Evolutionary conservation across 2,888 invertebrate species (phyloP).

Genomic region (Isoperla grammatica): DNA sequence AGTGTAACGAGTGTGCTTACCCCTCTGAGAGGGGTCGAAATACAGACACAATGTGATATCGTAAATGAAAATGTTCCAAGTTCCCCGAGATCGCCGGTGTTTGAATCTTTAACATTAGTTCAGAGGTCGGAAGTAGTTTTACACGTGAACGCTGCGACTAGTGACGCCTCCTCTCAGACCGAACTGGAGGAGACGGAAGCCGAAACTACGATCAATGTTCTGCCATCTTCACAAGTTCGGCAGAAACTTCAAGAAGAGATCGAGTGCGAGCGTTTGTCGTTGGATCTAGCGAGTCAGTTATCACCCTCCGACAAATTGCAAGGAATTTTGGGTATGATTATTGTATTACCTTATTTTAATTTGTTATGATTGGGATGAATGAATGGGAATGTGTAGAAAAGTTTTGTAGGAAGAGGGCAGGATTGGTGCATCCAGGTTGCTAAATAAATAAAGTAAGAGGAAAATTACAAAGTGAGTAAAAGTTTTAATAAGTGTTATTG

Average conservation of each 20-base stretch:
- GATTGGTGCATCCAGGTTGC: too few species aligned
- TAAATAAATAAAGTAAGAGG: too few species aligned
- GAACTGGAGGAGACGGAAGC: constrained; percentile 40
- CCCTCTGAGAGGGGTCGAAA: neutral
- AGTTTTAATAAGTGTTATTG: too few species aligned
- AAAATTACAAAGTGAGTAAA: too few species aligned
- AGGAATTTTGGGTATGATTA: constrained; percentile 52
- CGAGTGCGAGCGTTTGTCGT: constrained; percentile 67
- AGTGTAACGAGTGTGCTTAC: neutral
- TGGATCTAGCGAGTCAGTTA: constrained; percentile 57
- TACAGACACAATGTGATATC: constrained; percentile 26
- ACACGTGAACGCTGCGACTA: constrained; percentile 55
- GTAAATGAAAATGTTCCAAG: neutral
- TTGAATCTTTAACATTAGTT: constrained; percentile 49
- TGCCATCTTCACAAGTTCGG: constrained; percentile 47
- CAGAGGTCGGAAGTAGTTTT: constrained; percentile 59
- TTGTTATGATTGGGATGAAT: too few species aligned
- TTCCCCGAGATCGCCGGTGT: constrained; percentile 5
- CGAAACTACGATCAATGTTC: constrained; percentile 41
- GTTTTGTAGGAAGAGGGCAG: too few species aligned
- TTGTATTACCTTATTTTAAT: constrained; percentile 3
- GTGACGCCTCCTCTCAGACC: constrained; percentile 57
- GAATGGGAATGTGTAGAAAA: too few species aligned
- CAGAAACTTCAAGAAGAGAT: constrained; percentile 67
- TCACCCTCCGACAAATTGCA: constrained; percentile 60